Evolutionary conservation across 23 tunicate species (phyloP).

Genomic region (Phallusia fumigata): DNA sequence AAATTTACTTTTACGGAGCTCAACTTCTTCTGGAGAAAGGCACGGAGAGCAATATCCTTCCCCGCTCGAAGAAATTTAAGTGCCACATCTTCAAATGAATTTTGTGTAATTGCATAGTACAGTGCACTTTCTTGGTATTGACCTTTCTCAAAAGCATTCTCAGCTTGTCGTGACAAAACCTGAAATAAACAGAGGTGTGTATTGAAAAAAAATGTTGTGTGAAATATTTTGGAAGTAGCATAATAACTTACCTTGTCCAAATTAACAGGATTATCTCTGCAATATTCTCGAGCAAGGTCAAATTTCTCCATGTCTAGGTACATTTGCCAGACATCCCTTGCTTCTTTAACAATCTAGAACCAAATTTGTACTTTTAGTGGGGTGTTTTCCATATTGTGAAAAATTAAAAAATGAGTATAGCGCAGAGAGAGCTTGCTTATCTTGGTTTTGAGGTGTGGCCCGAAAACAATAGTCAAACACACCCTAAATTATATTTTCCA

Average conservation of each 20-base stretch:
- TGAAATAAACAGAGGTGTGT: background rate
- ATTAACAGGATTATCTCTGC: slow-evolving; percentile 82
- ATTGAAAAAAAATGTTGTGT: background rate
- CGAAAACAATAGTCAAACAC: too few species aligned
- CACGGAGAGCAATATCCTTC: slow-evolving; percentile 66
- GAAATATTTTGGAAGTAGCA: background rate
- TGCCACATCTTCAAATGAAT: slow-evolving; percentile 74
- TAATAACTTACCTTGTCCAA: slow-evolving; percentile 44
- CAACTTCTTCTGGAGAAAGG: slow-evolving; percentile 71
- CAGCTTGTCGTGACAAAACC: slow-evolving; percentile 85
- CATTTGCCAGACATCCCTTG: slow-evolving; percentile 93
- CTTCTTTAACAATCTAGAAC: slow-evolving; percentile 64
- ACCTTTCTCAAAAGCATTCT: slow-evolving; percentile 60
- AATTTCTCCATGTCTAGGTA: slow-evolving; percentile 78
- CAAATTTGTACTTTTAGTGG: background rate
- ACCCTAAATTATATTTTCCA: too few species aligned
- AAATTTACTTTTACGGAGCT: slow-evolving; percentile 41
- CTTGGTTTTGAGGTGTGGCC: too few species aligned
- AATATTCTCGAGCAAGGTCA: slow-evolving; percentile 81
- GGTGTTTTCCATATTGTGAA: too few species aligned
- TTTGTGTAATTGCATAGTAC: slow-evolving; percentile 76
- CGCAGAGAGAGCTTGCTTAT: too few species aligned
- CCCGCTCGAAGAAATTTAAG: slow-evolving; percentile 71
- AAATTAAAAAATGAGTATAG: too few species aligned
- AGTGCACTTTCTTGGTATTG: slow-evolving; percentile 82